Evolutionary conservation across 2,888 invertebrate species (phyloP).

Genomic region (Cactoblastis cactorum): DNA sequence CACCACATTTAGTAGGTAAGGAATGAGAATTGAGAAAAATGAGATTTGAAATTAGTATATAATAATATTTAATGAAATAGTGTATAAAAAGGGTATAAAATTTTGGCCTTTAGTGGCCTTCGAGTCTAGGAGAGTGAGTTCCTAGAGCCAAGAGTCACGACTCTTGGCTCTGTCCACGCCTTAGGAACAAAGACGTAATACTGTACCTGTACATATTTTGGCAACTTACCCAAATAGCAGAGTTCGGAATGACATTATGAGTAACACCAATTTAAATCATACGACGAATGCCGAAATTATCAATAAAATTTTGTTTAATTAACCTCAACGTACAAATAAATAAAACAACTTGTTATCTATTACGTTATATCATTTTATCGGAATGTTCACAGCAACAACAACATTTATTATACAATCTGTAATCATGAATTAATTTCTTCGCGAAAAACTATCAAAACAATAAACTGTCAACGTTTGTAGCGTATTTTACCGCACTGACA

Average conservation of each 20-base stretch:
- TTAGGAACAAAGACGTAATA: no score
- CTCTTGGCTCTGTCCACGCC: no score
- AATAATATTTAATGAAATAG: no score
- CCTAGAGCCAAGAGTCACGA: no score
- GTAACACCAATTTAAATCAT: background rate
- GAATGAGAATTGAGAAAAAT: no score
- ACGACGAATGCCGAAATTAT: background rate
- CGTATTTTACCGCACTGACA: background rate
- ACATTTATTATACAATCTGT: no score
- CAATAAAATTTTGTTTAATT: background rate
- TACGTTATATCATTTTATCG: background rate
- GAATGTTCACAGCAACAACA: background rate
- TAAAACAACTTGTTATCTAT: background rate
- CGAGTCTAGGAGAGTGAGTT: no score
- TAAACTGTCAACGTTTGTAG: background rate
- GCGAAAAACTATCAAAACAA: constrained; percentile 5
- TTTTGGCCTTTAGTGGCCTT: no score
- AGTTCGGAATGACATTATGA: constrained; percentile 5
- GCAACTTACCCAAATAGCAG: constrained; percentile 3
- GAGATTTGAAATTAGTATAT: no score
- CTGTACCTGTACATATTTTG: background rate
- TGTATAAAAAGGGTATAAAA: no score
- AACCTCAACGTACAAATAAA: constrained; percentile 1
- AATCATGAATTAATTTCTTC: background rate
- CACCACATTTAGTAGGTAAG: no score